A percentile compares a stretch with the other conserved stretches of the same genome.
These are phyloP conservation scores for Hoplodrina blanda DNA, from an alignment of 2,888 invertebrate genomes.

Conservation along the genomic window DNA sequence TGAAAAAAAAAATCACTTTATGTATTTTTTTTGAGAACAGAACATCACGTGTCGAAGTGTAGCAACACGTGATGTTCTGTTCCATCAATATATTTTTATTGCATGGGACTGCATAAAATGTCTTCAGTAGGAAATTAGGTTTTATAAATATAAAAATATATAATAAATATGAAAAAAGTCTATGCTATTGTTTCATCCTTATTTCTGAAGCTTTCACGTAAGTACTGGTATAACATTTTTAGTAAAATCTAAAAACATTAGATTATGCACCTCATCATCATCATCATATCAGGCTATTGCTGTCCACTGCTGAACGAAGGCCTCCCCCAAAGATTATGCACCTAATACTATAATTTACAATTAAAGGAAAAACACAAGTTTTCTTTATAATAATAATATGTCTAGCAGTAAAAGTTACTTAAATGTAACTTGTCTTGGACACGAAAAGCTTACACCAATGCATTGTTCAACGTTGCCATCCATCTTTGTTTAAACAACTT, in stretches of 20 bases:
- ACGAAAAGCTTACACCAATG: conserved; percentile 16
- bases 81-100: no score
- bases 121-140: no score
- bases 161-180: no score
- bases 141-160: no score
- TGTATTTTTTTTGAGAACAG: no score
- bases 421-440: conserved; percentile 1
- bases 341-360: neutral
- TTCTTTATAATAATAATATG: neutral
- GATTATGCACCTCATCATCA: neutral
- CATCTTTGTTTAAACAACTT: conserved; percentile 38
- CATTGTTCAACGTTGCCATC: conserved; percentile 8
- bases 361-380: neutral
- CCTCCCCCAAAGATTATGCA: no score
- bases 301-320: no score
- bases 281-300: no score
- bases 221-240: neutral
- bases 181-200: neutral
- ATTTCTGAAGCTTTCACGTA: neutral
- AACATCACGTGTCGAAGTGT: no score
- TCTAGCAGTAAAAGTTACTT: neutral
- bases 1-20: no score
- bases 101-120: no score
- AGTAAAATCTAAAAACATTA: neutral
- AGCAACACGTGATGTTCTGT: no score